Base-by-base conservation (phyloP, 2,888 invertebrate genomes). In the Patella depressa region DNA sequence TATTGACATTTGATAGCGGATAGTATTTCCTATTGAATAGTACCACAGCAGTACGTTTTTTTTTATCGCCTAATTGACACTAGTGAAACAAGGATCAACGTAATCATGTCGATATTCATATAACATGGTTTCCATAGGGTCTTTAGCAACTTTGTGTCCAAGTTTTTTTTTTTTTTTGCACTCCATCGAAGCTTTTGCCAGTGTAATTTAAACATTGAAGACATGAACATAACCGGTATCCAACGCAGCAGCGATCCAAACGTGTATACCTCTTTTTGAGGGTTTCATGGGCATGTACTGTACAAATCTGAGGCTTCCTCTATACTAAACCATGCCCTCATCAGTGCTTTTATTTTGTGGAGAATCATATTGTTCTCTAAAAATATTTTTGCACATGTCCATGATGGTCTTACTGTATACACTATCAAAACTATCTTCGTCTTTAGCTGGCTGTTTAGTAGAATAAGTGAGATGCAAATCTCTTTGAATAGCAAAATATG, bases 221-320 rank as follows among this genome's bases (percentile, higher is more conserved):
- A n/a, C 19, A 19, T 65, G 59, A 53, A 73, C 17, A 17, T 73
- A 73, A 12, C 57, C 73, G 15, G 19, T 53, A 17, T 19, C n/a
- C n/a, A 19, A 17, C 24, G 24, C 55, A n/a, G 54, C 55, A 24
- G 55, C 54, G 15, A 45, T n/a, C 74, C 74, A 69, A 17, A 74
- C 69, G 53, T 74, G 69, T 17, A 74, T 29, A 3, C 74, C 74
- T 53, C 69, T 59, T 45, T 65, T 74, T 2, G 53, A 53, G 17
- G 74, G 74, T n/a, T 74, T 74, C 17, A 17, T 45, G 1, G 74
- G 53, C 65, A 74, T 74, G 34, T 65, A 74, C 69, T 74, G 74
- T 53, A 29, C 53, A 19, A 59, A 59, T n/a, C 59, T 14, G 7
- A 59, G 19, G n/a, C 59, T 1, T 15, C 59, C 59, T 3, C 19